phyloP scores from a whole-genome alignment of 2,888 invertebrate genomes.

The Eumerus sabulonum region DNA sequence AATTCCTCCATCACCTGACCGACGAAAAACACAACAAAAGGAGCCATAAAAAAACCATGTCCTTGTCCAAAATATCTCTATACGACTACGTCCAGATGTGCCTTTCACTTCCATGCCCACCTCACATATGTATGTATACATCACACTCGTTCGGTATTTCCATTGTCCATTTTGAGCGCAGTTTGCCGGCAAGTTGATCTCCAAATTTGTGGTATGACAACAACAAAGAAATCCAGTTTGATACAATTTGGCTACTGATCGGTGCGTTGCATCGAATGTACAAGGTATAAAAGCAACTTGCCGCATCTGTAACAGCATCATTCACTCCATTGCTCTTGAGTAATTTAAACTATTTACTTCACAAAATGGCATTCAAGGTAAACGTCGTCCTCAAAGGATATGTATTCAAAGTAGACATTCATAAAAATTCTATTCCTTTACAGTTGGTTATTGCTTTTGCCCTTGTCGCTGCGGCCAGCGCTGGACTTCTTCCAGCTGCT shows the following conservation, averaged over 20 bases:
- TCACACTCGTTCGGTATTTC: constrained; percentile 25
- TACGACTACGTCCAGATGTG: constrained; percentile 10
- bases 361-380: constrained; percentile 74
- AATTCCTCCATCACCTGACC: constrained; percentile 9
- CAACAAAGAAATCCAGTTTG: constrained; percentile 57
- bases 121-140: constrained; percentile 18
- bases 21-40: not conserved
- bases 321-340: constrained; percentile 33
- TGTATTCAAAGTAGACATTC: not conserved
- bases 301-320: constrained; percentile 24
- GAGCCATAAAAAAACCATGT: constrained; percentile 12
- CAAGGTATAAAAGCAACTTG: constrained; percentile 47
- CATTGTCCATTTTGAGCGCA: constrained; percentile 32
- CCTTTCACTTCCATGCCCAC: constrained; percentile 46
- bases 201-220: constrained; percentile 26
- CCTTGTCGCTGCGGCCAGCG: constrained; percentile 72
- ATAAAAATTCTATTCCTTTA: not conserved
- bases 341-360: constrained; percentile 41
- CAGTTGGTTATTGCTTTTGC: constrained; percentile 72
- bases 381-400: not conserved
- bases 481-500: constrained; percentile 65
- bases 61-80: constrained; percentile 34
- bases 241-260: constrained; percentile 31
- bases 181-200: constrained; percentile 33
- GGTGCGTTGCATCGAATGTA: not conserved